phyloP scores from a whole-genome alignment of 1,140 invertebrate genomes.

The Drosophila pruinosa region DNA sequence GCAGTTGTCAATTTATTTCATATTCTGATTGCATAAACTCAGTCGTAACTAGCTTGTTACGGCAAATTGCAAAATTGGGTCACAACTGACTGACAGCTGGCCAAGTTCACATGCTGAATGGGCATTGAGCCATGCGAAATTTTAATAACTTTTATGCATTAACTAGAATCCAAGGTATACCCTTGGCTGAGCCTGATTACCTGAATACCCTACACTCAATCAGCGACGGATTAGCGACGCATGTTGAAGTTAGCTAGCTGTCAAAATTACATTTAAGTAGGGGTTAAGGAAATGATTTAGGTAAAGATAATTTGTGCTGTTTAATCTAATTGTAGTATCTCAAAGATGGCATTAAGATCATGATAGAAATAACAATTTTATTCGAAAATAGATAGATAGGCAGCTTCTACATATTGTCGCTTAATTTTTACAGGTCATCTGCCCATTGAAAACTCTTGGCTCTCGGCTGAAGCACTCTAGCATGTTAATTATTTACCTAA shows the following conservation, averaged over 20 bases:
- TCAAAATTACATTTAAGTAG: too few relatives aligned
- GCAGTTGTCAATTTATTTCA: constrained; percentile 1
- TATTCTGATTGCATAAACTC: constrained; percentile 1
- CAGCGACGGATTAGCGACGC: too few relatives aligned
- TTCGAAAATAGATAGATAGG: too few relatives aligned
- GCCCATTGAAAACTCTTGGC: background rate
- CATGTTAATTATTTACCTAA: constrained; percentile 8
- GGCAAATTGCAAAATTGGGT: constrained; percentile 20
- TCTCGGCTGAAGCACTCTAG: background rate
- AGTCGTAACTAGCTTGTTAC: background rate
- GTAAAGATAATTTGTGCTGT: too few relatives aligned
- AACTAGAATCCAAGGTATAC: constrained; percentile 6
- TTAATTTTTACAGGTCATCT: too few relatives aligned
- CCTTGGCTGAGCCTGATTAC: background rate
- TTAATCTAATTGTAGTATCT: too few relatives aligned
- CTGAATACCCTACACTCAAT: background rate
- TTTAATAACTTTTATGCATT: constrained; percentile 41
- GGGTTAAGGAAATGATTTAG: too few relatives aligned
- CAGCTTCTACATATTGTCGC: too few relatives aligned
- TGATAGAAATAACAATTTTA: too few relatives aligned
- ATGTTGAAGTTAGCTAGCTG: too few relatives aligned
- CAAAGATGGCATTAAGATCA: too few relatives aligned
- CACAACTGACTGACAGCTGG: background rate
- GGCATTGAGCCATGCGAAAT: constrained; percentile 16
- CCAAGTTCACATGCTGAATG: background rate